These are phyloP conservation scores for Brachionus plicatilis DNA, from an alignment of 1,140 invertebrate species.

Conservation along the genomic window DNA sequence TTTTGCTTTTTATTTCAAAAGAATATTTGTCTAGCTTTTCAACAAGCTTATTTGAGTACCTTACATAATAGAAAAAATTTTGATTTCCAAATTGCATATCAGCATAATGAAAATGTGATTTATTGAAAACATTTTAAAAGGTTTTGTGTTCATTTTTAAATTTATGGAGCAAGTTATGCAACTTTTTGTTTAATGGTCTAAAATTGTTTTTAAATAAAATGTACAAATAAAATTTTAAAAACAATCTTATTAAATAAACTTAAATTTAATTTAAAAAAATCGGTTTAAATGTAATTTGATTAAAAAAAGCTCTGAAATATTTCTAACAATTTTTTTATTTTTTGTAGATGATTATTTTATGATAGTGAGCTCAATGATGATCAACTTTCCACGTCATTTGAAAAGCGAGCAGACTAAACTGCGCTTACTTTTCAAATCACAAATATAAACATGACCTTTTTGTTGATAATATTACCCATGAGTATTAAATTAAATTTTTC, in stretches of 20 bases:
- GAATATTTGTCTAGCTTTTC: not conserved
- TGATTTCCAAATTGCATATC: not conserved
- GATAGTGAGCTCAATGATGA: not conserved
- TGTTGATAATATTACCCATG: not conserved
- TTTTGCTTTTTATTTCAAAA: not conserved
- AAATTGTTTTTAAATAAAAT: not conserved
- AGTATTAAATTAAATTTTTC: no score
- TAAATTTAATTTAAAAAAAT: not conserved
- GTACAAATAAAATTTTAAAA: not conserved
- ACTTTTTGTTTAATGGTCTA: not conserved
- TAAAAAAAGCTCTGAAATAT: not conserved
- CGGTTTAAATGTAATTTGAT: not conserved
- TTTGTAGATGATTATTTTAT: not conserved
- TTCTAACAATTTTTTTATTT: no score
- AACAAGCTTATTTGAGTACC: not conserved
- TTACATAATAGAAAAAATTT: slow-evolving; percentile 9
- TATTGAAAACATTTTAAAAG: not conserved
- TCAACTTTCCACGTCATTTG: not conserved
- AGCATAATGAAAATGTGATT: slow-evolving; percentile 5
- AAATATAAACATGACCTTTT: not conserved
- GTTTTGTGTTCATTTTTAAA: not conserved
- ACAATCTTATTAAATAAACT: not conserved
- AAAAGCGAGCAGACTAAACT: not conserved
- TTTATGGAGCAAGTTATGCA: not conserved
- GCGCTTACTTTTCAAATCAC: not conserved